Base-by-base conservation (phyloP, 2,113 vertebrate genomes). In the Damaliscus lunatus region DNA sequence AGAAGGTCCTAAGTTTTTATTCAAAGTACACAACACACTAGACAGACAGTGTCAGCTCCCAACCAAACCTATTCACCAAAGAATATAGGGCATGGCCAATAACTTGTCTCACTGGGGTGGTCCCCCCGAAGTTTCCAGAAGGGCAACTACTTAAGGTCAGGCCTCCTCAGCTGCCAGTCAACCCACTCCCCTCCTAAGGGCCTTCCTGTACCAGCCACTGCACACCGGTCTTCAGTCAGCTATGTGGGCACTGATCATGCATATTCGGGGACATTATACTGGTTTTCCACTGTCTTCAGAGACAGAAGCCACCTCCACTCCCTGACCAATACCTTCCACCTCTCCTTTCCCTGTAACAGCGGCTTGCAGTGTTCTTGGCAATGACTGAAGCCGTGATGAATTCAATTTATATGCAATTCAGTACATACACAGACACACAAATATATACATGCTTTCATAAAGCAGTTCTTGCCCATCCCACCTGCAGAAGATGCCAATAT, bases 161-260 rank as follows among this genome's bases (percentile, higher is more conserved):
- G 53, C 80, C 48, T 64, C 78, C 33, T 85, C 23, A 6, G 60
- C 43, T 48, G 60, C 27, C 53, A 50, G 27, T 0, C 2, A 7
- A 62, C 23, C 53, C 15, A 5, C 27, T 36, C 52, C 36, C 67
- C 74, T 27, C 53, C 83, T 31, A 16, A 57, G 59, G 59, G 12
- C 59, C 60, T 89, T 46, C 78, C 53, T n/a, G 25, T 7, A 14
- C 40, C 71, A 48, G 53, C 46, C 5, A 19, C 50, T 15, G 29
- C 77, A 7, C 10, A 17, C 10, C 1, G 31, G 62, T 48, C 60
- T 53, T 48, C 81, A 48, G 57, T 31, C 10, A 55, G 7, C 29
- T 2, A 10, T 0, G 5, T 29, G 64, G 29, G 7, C 36, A 53
- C 27, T 13, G 60, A 31, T 15, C 0, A 21, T 2, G 16, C 50